Percentiles rank a stretch among this genome's conserved stretches.
phyloP scores from a whole-genome alignment of 2,113 vertebrate genomes.

The Pagrus major region DNA sequence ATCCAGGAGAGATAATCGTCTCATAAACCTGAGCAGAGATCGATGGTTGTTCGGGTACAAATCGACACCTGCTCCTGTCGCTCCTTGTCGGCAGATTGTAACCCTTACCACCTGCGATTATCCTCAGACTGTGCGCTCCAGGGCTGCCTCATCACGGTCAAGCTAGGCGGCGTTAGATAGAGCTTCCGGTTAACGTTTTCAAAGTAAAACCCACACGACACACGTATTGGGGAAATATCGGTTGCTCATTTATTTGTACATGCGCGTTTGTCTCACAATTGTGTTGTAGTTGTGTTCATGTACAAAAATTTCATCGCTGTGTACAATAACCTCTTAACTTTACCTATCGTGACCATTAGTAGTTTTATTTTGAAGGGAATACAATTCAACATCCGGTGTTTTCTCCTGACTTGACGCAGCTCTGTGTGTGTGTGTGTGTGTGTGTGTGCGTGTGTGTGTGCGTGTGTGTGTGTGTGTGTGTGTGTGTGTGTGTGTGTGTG shows the following conservation, averaged over 20 bases:
- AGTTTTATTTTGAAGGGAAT: conserved; percentile 37
- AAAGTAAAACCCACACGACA: neutral
- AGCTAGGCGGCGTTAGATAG: rapidly evolving
- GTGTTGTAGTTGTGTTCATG: rapidly evolving
- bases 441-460: neutral
- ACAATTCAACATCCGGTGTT: rapidly evolving
- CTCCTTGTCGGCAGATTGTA: conserved; percentile 38
- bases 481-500: neutral
- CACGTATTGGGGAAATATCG: rapidly evolving
- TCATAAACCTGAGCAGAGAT: neutral
- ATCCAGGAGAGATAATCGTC: neutral
- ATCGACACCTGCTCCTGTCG: conserved; percentile 26
- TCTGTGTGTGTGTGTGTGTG: neutral
- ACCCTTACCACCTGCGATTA: conserved; percentile 75
- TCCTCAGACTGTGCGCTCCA: conserved; percentile 52
- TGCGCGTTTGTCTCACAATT: neutral
- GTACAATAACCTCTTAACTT: rapidly evolving
- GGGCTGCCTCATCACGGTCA: conserved; percentile 13
- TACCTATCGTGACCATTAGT: rapidly evolving
- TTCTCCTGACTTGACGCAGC: conserved; percentile 11
- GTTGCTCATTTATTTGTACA: neutral
- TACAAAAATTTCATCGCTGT: rapidly evolving
- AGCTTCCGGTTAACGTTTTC: conserved; percentile 26
- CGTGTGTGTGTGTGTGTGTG: neutral
- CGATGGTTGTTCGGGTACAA: neutral